Percentiles rank a stretch among this genome's conserved stretches.
Evolutionary conservation across 2,113 vertebrate species (phyloP).

Genomic region (Zapornia atra): DNA sequence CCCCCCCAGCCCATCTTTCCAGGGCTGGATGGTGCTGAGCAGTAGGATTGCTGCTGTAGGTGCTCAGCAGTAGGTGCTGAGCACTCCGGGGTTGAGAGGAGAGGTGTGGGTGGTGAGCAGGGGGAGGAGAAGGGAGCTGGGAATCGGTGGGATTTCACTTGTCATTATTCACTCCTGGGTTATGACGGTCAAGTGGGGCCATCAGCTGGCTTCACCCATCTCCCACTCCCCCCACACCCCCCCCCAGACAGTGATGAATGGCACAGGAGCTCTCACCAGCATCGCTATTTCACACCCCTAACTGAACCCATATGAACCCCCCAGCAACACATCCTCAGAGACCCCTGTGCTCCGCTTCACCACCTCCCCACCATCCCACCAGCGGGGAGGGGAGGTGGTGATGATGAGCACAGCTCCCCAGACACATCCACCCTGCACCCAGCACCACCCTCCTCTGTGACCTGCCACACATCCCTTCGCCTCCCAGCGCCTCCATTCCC

Average conservation of each 20-base stretch:
- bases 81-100: background rate
- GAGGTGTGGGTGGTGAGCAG: background rate
- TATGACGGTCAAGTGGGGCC: background rate
- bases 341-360: accelerated
- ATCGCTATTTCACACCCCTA: conserved; percentile 59
- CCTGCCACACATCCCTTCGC: background rate
- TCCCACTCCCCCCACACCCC: background rate
- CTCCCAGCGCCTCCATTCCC: accelerated
- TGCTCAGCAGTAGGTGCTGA: background rate
- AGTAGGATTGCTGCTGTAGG: too few species aligned
- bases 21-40: background rate
- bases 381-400: background rate
- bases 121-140: background rate
- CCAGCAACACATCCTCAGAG: accelerated
- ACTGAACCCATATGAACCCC: conserved; percentile 55
- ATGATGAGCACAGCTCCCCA: background rate
- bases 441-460: accelerated
- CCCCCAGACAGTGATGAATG: conserved; percentile 48
- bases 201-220: conserved; percentile 15
- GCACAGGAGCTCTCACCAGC: background rate
- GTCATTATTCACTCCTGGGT: background rate
- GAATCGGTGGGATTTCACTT: conserved; percentile 3
- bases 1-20: background rate
- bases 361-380: background rate
- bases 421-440: background rate